Evolutionary conservation across 2,797 vertebrate genomes (phyloP).

Genomic region (Melanotaenia pygmaea): DNA sequence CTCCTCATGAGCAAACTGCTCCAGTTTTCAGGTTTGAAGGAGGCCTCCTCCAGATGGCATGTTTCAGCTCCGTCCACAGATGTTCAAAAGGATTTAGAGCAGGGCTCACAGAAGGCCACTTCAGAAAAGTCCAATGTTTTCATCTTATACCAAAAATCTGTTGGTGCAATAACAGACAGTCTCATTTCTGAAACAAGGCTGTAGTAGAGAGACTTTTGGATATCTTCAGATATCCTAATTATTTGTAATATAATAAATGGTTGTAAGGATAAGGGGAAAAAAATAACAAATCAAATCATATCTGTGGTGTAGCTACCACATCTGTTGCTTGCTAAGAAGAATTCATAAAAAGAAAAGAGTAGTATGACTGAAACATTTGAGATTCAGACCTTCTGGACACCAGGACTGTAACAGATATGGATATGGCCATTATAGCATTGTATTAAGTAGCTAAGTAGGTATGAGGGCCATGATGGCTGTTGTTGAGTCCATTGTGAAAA

Average conservation of each 20-base stretch:
- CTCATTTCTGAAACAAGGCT: background rate
- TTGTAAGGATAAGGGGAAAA: background rate
- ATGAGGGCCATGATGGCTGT: constrained; percentile 16
- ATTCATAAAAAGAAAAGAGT: background rate
- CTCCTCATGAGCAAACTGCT: no score
- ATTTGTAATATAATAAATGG: background rate
- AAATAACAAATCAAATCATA: background rate
- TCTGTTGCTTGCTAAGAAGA: background rate
- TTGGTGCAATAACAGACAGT: no score
- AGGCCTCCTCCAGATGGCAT: no score
- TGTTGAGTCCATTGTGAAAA: constrained; percentile 26
- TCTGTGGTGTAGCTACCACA: background rate
- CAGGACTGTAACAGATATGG: constrained; percentile 8
- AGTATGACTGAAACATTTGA: background rate
- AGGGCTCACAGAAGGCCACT: no score
- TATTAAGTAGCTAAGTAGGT: constrained; percentile 21
- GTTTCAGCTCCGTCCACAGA: no score
- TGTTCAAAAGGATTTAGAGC: no score
- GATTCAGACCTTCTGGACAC: background rate
- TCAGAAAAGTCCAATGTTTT: no score
- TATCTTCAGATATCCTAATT: background rate
- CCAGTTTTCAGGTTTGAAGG: no score
- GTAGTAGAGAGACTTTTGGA: background rate
- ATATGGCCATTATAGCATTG: constrained; percentile 2
- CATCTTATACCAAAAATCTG: background rate